Evolutionary conservation across 2,113 vertebrate genomes (phyloP), one percentile per base, ranked within the genome.

Genomic region (Carassius auratus): DNA sequence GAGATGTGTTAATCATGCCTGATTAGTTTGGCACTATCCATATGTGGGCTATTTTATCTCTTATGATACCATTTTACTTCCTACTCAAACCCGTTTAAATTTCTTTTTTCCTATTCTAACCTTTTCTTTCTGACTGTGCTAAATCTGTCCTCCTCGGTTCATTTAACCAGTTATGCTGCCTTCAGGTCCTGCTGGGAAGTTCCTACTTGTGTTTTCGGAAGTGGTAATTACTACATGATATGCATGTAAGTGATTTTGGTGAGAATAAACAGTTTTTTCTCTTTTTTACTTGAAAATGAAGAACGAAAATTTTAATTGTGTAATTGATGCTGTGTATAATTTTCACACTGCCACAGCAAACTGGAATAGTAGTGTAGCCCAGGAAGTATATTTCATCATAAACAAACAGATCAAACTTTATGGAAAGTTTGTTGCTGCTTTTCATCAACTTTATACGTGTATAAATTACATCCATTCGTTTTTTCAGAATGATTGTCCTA

Each of bases 181-280:
- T 71, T 71, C 33, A 71, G 38, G 33, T 71, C 33, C 68, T 71
- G 33, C 33, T 71, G 3, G 33, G 33, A 74, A 23, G 38, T 8
- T 48, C 21, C 9, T 6, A 42, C 15, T 74, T 74, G 23, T 48
- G 42, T 1, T 3, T 74, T 74, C n/a, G 2, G n/a, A 74, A 1
- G 42, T 74, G 21, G 42, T 48, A 75, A 48, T 75, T 23, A 74
- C 71, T 23, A 14, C 21, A 45, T 48, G 0, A 71, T 38, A 17
- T 71, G 33, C 68, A 38, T 71, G 38, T 71, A 74, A 74, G 71
- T 13, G 21, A 74, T 48, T 73, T n/a, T 23, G 69, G 17, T 73
- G 10, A 5, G 4, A 73, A 45, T 73, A 45, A 73, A 73, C 8
- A 42, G 69, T 73, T 68, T 66, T 5, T 71, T 10, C 17, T 19